A percentile compares a stretch with the other conserved stretches of the same genome.
Conservation (phyloP, 2,113 vertebrate species). For the Ciconia boyciana region DNA sequence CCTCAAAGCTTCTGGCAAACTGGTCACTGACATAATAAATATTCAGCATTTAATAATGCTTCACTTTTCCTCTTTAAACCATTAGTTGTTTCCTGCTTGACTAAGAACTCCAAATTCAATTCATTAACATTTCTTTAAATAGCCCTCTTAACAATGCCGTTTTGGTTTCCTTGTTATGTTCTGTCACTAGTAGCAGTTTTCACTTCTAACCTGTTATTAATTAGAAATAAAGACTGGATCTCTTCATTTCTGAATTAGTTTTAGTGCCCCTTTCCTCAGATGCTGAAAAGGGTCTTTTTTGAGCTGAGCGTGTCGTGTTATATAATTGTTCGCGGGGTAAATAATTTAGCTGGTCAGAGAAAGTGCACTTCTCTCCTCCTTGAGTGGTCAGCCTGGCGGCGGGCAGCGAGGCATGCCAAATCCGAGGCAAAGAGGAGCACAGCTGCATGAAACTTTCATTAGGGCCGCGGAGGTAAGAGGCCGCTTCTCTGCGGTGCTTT, state of each 20-base stretch:
- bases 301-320: conserved; percentile 16
- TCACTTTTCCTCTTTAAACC: conserved; percentile 70
- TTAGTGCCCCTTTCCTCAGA: conserved; percentile 22
- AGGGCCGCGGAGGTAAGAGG: conserved; percentile 49
- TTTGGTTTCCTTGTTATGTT: conserved; percentile 62
- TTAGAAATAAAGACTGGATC: conserved; percentile 69
- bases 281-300: conserved; percentile 22
- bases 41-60: conserved; percentile 75
- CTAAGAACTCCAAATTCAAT: conserved; percentile 69
- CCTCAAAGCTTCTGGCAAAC: conserved; percentile 73
- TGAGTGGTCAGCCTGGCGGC: conserved; percentile 47
- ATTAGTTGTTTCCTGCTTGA: conserved; percentile 75
- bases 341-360: conserved; percentile 74
- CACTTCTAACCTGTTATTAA: conserved; percentile 76
- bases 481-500: not conserved
- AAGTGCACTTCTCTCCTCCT: conserved; percentile 29
- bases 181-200: conserved; percentile 68
- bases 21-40: conserved; percentile 78
- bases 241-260: conserved; percentile 58
- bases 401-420: conserved; percentile 61
- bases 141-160: conserved; percentile 64
- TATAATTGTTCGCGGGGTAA: conserved; percentile 71
- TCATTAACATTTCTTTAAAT: conserved; percentile 78
- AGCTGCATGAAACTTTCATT: conserved; percentile 71
- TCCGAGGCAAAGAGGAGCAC: conserved; percentile 59